phyloP scores from a whole-genome alignment of 2,888 invertebrate genomes.

The Alitta virens region DNA sequence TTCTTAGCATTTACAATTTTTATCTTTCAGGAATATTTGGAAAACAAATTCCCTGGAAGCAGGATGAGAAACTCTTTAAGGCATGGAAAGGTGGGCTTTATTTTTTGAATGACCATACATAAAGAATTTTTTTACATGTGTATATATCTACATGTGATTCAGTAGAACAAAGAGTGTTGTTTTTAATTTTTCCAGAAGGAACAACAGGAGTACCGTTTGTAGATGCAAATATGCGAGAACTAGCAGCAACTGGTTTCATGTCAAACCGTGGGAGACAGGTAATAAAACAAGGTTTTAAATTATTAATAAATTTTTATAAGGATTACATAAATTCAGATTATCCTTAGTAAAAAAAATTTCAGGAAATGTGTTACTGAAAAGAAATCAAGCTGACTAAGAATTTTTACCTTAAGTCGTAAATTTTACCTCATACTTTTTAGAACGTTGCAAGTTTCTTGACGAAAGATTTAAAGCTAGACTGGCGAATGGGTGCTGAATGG shows the following conservation, averaged over 20 bases:
- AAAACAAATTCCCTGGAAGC: slow-evolving; percentile 40
- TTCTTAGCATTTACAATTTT: too few species aligned
- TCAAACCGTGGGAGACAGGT: slow-evolving; percentile 56
- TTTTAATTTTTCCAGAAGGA: slow-evolving; percentile 43
- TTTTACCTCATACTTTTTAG: slow-evolving; percentile 24
- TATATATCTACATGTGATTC: too few species aligned
- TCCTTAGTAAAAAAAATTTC: background rate
- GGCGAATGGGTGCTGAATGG: slow-evolving; percentile 56
- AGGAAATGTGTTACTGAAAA: too few species aligned
- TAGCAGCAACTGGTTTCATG: slow-evolving; percentile 54
- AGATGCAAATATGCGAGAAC: slow-evolving; percentile 57
- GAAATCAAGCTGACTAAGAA: too few species aligned
- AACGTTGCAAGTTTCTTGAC: slow-evolving; percentile 57
- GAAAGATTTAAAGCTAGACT: slow-evolving; percentile 55
- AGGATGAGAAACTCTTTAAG: slow-evolving; percentile 37
- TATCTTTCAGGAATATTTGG: slow-evolving; percentile 35
- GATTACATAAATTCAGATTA: background rate
- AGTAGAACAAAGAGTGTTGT: too few species aligned
- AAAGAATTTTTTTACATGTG: too few species aligned
- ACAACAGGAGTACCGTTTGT: slow-evolving; percentile 57
- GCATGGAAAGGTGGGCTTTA: slow-evolving; percentile 41
- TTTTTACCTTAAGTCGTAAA: too few species aligned
- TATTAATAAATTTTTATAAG: background rate
- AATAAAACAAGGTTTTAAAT: background rate
- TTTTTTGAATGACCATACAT: too few species aligned